Percentiles rank a stretch among this genome's conserved stretches.
phyloP scores from a whole-genome alignment of 2,888 invertebrate species.

The Mellilla xanthometata region DNA sequence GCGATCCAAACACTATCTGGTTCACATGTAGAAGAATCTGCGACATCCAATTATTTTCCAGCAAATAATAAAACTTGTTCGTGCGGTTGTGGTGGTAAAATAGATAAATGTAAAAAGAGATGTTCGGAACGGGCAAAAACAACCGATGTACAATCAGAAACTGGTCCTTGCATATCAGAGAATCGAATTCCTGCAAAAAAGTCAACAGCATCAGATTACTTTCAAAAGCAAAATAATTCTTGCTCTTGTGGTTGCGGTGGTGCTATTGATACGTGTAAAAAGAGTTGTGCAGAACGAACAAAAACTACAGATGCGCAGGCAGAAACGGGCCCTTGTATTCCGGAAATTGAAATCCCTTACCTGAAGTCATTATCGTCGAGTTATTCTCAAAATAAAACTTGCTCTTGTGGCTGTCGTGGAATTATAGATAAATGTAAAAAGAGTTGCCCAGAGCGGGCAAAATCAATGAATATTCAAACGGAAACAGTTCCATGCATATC shows the following conservation, averaged over 20 bases:
- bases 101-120: slow-evolving; percentile 7
- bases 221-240: too few species aligned
- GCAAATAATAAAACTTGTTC: slow-evolving; percentile 1
- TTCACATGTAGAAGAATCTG: neutral
- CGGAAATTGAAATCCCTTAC: too few species aligned
- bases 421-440: too few species aligned
- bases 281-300: neutral
- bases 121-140: neutral
- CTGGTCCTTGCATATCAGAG: neutral
- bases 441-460: too few species aligned
- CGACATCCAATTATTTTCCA: neutral
- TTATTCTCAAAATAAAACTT: too few species aligned
- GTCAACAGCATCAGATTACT: too few species aligned
- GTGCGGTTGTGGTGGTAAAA: slow-evolving; percentile 17
- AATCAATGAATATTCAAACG: too few species aligned
- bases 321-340: neutral
- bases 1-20: neutral
- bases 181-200: too few species aligned
- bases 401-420: too few species aligned
- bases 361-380: too few species aligned
- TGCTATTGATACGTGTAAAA: neutral
- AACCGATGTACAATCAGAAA: neutral
- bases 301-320: neutral
- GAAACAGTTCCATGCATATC: too few species aligned
- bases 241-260: slow-evolving; percentile 6